Evolutionary conservation across 2,113 vertebrate species (phyloP).

Genomic region (Plecotus auritus): DNA sequence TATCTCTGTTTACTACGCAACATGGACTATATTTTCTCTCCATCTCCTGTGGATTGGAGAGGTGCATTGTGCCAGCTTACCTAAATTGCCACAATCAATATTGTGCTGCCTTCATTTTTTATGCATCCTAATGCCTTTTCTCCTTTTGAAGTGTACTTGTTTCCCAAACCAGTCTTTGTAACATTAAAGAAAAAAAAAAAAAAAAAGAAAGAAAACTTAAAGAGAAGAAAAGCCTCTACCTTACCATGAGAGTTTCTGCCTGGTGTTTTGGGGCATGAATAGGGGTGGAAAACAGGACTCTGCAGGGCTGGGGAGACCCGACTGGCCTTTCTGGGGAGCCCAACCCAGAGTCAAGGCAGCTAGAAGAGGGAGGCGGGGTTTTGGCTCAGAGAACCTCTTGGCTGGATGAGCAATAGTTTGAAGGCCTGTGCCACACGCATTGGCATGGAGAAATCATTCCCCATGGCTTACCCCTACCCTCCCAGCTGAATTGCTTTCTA

Average conservation of each 20-base stretch:
- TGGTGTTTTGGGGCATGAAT: background rate
- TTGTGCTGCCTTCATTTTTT: constrained; percentile 53
- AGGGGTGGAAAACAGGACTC: background rate
- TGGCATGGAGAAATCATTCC: background rate
- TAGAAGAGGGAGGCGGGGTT: background rate
- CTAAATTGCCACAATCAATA: constrained; percentile 52
- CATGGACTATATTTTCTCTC: background rate
- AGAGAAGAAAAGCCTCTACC: background rate
- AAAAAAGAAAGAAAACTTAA: background rate
- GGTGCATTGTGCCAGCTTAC: background rate
- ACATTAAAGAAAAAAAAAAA: background rate
- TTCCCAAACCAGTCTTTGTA: constrained; percentile 20
- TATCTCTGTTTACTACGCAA: background rate
- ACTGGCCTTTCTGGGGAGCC: background rate
- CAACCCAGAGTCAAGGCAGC: background rate
- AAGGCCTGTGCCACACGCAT: rapidly evolving
- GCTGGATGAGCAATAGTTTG: background rate
- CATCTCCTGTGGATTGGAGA: constrained; percentile 9
- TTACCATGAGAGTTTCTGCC: background rate
- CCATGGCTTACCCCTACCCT: rapidly evolving
- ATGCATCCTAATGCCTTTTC: constrained; percentile 39
- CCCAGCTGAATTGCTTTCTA: background rate
- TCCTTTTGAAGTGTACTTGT: constrained; percentile 9
- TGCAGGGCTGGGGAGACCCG: background rate
- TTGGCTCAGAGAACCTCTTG: background rate